Evolutionary conservation across 2,113 vertebrate species (phyloP).

Genomic region (Gyps fulvus): DNA sequence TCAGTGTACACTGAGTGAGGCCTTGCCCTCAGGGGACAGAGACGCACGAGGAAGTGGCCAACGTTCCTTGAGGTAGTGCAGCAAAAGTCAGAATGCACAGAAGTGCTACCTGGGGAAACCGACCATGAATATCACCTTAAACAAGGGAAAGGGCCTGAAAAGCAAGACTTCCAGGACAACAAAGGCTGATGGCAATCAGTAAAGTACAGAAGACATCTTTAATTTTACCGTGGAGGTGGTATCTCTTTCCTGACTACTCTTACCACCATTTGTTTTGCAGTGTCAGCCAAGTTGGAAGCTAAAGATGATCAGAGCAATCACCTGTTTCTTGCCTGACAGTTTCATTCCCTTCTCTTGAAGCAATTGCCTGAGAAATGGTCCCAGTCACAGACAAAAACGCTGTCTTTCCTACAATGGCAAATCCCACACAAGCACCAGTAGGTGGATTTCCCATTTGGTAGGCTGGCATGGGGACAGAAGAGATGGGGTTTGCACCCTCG

Average conservation of each 20-base stretch:
- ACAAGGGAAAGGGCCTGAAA: neutral
- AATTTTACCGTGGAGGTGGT: neutral
- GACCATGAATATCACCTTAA: neutral
- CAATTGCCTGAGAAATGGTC: neutral
- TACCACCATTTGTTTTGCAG: neutral
- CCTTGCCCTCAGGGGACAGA: neutral
- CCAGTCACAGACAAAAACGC: neutral
- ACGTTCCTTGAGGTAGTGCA: neutral
- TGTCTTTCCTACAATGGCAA: neutral
- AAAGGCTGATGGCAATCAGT: neutral
- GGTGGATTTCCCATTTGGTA: neutral
- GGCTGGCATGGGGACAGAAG: neutral
- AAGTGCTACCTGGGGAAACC: neutral
- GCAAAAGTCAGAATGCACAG: neutral
- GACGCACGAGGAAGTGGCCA: neutral
- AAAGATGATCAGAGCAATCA: neutral
- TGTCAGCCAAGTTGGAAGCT: neutral
- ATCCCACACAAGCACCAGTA: neutral
- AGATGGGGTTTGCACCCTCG: neutral
- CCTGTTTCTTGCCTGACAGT: neutral
- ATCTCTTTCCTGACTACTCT: neutral
- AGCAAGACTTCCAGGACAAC: neutral
- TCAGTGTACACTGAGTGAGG: neutral
- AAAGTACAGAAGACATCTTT: neutral
- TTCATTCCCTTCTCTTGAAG: neutral